Conservation (phyloP, 2,888 invertebrate species). For the Melinaea menophilus region DNA sequence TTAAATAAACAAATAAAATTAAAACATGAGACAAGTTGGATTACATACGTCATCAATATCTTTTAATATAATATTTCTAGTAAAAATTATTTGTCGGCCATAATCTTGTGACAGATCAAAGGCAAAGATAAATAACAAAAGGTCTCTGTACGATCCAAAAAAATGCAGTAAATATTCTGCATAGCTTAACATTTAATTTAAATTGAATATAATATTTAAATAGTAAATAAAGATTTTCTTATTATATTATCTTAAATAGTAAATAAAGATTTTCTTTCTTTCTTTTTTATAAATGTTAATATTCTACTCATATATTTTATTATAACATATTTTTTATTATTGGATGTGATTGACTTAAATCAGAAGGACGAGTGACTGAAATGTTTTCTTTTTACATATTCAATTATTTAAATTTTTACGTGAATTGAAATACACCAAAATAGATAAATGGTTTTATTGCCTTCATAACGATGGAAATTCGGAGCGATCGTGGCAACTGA, state of each 20-base stretch:
- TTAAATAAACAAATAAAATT: constrained; percentile 44
- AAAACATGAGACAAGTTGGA: too few relatives aligned
- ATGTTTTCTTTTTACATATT: too few relatives aligned
- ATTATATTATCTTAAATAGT: not conserved
- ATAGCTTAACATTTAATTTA: constrained; percentile 6
- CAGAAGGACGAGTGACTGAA: too few relatives aligned
- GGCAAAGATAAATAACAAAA: too few relatives aligned
- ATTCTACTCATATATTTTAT: not conserved
- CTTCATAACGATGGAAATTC: constrained; percentile 38
- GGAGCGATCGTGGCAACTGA: constrained; percentile 30
- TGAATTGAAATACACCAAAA: constrained; percentile 42
- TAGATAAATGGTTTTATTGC: constrained; percentile 42
- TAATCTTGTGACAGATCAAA: too few relatives aligned
- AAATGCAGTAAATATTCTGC: constrained; percentile 8
- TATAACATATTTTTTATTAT: constrained; percentile 39
- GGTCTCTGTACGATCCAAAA: too few relatives aligned
- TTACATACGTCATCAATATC: too few relatives aligned
- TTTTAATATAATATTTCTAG: too few relatives aligned
- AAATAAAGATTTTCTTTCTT: not conserved
- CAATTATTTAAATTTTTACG: constrained; percentile 33
- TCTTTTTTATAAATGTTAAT: not conserved
- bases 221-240: too few relatives aligned
- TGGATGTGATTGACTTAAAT: not conserved
- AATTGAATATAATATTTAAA: constrained; percentile 1
- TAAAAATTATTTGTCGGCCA: too few relatives aligned